A percentile compares a stretch with the other conserved stretches of the same genome.
Conservation (phyloP, 2,113 vertebrate genomes). For the Piaya cayana region DNA sequence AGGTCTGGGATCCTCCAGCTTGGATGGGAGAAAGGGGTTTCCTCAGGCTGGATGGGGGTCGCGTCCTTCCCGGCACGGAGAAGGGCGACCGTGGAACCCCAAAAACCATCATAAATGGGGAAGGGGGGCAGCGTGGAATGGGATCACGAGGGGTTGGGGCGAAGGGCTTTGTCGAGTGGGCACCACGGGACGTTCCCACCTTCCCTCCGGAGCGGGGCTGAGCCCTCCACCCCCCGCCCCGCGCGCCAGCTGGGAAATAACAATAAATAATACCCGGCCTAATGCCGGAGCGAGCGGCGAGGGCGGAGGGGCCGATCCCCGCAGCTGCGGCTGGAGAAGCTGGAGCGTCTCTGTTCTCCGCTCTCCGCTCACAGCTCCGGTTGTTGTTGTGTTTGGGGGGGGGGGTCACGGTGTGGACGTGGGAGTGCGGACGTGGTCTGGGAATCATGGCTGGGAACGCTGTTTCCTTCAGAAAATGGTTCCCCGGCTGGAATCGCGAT, state of each 20-base stretch:
- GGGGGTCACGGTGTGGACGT: rapidly evolving
- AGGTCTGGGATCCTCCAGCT: not conserved
- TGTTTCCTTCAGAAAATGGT: not conserved
- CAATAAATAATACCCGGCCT: conserved; percentile 14
- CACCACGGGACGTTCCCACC: rapidly evolving
- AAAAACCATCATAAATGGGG: rapidly evolving
- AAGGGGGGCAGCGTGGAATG: rapidly evolving
- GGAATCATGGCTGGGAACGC: rapidly evolving
- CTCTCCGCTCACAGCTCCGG: not conserved
- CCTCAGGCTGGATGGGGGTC: not conserved
- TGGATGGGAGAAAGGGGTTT: not conserved
- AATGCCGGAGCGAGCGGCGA: not conserved
- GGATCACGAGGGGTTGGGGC: no score
- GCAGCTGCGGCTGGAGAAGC: not conserved
- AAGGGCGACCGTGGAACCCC: rapidly evolving
- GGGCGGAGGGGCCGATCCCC: not conserved
- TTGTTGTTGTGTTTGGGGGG: not conserved
- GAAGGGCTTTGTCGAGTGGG: not conserved
- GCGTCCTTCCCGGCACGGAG: not conserved
- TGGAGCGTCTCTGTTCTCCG: not conserved
- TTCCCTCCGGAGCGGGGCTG: not conserved
- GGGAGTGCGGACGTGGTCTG: not conserved
- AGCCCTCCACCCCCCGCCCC: not conserved
- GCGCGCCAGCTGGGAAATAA: not conserved
- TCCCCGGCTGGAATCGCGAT: not conserved